Evolutionary conservation across 2,113 vertebrate genomes (phyloP), one percentile per base, ranked within the genome.

Genomic region (Ceyx cyanopectus): DNA sequence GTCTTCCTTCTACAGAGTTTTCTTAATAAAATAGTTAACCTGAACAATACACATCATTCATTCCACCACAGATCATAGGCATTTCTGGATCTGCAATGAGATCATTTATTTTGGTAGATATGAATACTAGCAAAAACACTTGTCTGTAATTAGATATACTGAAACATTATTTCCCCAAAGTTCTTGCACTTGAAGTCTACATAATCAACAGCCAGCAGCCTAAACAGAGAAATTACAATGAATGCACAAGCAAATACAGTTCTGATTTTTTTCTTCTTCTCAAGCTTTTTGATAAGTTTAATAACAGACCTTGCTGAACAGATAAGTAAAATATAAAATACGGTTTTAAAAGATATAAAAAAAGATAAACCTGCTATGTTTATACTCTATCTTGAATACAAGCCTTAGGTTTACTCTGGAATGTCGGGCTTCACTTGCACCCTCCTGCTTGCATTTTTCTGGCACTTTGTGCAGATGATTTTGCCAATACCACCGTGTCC

Each of bases 161-260:
- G 37, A 79, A 87, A 91, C 9, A 43, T 11, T 80, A 24, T 82
- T 95, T 94, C 12, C 32, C 29, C 46, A 43, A 82, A 95, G 41
- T 84, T 94, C 79, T 80, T 46, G 8, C 57, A 73, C 32, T 87
- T 82, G 81, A 82, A 89, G 81, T 30, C 41, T 20, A 51, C 29
- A 83, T 85, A 79, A 87, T 75, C 50, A 89, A 45, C 81, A 79
- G 34, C 58, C 53, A 87, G 78, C 48, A 92, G 81, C 45, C 74
- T 51, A 95, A 94, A 79, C 22, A 20, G n/a, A 63, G 10, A 75
- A 94, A 48, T 87, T 62, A 56, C 29, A 54, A 72, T 45, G 14
- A 89, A 89, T 22, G 27, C 6, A 37, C 3, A 10, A 48, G 9
- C 34, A 12, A 84, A 43, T 45, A 48, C 11, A 53, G 45, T 15